Conservation (phyloP, 2,113 vertebrate species). For the Pedionomus torquatus region DNA sequence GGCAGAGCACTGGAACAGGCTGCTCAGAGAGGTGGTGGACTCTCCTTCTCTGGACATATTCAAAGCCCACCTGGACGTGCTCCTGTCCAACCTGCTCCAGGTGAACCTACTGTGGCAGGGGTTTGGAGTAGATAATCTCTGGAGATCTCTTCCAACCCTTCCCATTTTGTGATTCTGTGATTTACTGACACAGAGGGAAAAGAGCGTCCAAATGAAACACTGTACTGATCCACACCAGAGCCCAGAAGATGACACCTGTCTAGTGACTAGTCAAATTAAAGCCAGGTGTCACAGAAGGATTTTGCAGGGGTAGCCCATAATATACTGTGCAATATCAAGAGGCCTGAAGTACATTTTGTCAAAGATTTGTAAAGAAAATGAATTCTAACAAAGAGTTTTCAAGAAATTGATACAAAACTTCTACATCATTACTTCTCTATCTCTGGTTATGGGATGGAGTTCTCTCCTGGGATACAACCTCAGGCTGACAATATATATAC, state of each 20-base stretch:
- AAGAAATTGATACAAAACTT: background rate
- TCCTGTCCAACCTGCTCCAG: background rate
- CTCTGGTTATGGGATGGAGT: background rate
- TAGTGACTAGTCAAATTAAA: background rate
- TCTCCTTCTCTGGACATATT: background rate
- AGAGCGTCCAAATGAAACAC: background rate
- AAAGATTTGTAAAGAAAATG: background rate
- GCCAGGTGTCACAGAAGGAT: accelerated
- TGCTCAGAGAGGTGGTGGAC: background rate
- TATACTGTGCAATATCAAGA: background rate
- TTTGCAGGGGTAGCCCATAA: background rate
- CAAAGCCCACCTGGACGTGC: background rate
- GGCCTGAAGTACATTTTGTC: background rate
- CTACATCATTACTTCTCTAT: background rate
- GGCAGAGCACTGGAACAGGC: background rate
- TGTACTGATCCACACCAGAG: background rate
- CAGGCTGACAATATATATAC: background rate
- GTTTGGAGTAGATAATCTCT: background rate
- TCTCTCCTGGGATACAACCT: background rate
- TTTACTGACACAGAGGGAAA: background rate
- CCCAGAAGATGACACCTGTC: background rate
- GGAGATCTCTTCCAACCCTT: background rate
- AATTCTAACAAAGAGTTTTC: background rate
- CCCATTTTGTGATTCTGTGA: background rate
- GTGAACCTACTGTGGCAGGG: background rate